Evolutionary conservation across 2,113 vertebrate genomes (phyloP).

Genomic region (Trichechus manatus): DNA sequence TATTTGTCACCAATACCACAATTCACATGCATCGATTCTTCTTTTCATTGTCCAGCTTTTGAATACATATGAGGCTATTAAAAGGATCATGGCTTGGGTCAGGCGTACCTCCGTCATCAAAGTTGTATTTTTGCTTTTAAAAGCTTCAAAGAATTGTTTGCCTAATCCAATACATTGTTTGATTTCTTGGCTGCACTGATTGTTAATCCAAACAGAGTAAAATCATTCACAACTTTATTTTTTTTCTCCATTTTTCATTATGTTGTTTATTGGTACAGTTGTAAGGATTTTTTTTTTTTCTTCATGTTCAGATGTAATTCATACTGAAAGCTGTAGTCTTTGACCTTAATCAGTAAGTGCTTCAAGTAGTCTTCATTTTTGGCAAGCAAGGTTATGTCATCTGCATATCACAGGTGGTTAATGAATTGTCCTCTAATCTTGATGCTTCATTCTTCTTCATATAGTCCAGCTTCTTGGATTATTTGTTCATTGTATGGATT

Average conservation of each 20-base stretch:
- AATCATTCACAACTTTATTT: background rate
- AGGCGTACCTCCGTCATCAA: background rate
- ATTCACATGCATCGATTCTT: background rate
- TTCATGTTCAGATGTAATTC: background rate
- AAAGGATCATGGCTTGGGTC: background rate
- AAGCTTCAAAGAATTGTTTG: background rate
- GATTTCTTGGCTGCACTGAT: background rate
- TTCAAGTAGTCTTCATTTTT: background rate
- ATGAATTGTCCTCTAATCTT: background rate
- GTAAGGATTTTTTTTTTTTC: background rate
- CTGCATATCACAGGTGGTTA: background rate
- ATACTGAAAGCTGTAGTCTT: background rate
- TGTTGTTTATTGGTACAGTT: background rate
- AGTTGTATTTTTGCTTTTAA: background rate
- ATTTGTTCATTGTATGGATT: background rate
- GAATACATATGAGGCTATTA: background rate
- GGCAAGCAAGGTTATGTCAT: background rate
- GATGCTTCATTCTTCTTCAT: background rate
- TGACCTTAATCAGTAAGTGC: background rate
- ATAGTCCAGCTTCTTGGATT: background rate
- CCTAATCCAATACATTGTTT: background rate
- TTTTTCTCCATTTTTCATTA: background rate
- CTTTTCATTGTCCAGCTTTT: background rate
- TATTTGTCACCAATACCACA: background rate
- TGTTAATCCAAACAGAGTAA: background rate